Evolutionary conservation across 2,797 vertebrate species (phyloP).

Genomic region (Psittacula derbiana): DNA sequence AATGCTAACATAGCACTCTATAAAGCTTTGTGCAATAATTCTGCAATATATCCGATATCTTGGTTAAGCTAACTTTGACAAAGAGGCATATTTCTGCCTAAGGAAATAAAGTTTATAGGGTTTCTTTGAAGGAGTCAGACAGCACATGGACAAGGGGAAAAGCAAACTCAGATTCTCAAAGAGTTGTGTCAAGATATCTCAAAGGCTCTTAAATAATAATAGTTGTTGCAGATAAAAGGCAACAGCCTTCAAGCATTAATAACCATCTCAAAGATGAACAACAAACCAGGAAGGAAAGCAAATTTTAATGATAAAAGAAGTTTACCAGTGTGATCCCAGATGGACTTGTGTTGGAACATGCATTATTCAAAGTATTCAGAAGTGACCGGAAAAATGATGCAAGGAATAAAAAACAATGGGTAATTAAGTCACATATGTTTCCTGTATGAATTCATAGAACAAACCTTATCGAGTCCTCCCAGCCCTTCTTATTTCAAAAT

Average conservation of each 20-base stretch:
- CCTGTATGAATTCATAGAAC: neutral
- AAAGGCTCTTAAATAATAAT: neutral
- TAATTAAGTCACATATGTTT: neutral
- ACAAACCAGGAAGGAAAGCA: neutral
- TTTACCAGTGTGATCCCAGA: neutral
- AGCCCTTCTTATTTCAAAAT: neutral
- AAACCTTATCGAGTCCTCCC: neutral
- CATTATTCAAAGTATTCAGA: neutral
- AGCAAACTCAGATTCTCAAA: neutral
- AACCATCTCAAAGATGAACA: neutral
- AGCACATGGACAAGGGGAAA: neutral
- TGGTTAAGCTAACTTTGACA: neutral
- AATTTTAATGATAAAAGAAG: neutral
- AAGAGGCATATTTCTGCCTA: neutral
- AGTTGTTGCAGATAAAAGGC: neutral
- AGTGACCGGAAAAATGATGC: neutral
- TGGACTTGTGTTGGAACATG: neutral
- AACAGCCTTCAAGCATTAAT: neutral
- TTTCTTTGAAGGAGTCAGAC: neutral
- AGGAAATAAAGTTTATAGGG: neutral
- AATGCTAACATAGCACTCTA: neutral
- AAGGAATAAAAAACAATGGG: neutral
- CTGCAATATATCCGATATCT: neutral
- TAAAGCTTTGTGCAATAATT: neutral
- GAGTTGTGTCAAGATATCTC: neutral